phyloP scores from a whole-genome alignment of 2,797 vertebrate species.

The Heteromormyrus szaboi region DNA sequence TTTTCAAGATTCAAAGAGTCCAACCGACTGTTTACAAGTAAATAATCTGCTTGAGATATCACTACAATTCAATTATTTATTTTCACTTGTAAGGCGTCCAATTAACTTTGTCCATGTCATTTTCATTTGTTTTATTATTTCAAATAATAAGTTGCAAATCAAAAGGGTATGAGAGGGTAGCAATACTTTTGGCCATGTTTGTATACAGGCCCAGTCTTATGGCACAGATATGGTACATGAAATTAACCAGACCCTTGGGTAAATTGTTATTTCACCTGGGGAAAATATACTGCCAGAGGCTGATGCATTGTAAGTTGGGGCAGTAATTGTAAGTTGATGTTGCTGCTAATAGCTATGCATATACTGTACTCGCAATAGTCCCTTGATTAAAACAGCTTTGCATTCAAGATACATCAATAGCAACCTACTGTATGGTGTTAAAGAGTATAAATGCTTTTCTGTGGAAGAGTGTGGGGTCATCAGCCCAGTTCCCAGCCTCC shows the following conservation, averaged over 20 bases:
- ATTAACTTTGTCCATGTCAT: background rate
- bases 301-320: background rate
- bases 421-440: background rate
- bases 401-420: background rate
- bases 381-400: background rate
- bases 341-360: background rate
- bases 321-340: background rate
- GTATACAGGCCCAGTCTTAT: background rate
- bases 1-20: background rate
- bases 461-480: background rate
- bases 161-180: background rate
- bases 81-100: background rate
- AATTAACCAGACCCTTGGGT: background rate
- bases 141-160: background rate
- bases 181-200: background rate
- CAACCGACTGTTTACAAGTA: background rate
- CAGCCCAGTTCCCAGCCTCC: background rate
- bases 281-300: slow-evolving; percentile 17
- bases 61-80: background rate
- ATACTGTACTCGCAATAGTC: background rate
- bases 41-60: background rate
- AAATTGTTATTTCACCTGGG: background rate
- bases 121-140: background rate
- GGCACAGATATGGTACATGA: background rate
- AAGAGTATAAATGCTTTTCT: background rate